phyloP scores from a whole-genome alignment of 1,140 invertebrate species.

The Argopecten irradians region DNA sequence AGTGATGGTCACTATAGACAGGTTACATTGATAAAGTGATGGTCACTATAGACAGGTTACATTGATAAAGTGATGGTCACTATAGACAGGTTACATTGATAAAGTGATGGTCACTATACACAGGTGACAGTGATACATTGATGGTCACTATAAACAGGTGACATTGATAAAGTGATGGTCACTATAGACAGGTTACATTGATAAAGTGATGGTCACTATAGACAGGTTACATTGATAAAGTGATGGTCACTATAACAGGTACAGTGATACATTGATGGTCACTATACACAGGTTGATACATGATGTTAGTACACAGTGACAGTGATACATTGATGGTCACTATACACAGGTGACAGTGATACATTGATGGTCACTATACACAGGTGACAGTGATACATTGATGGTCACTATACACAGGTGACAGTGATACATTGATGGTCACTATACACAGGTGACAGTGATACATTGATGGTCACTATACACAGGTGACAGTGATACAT shows the following conservation, averaged over 20 bases:
- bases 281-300: not conserved
- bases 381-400: too few relatives aligned
- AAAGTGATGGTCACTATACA: not conserved
- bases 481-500: too few relatives aligned
- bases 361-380: too few relatives aligned
- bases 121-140: not conserved
- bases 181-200: not conserved
- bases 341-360: too few relatives aligned
- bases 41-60: not conserved
- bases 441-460: too few relatives aligned
- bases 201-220: not conserved
- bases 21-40: not conserved
- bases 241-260: not conserved
- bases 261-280: not conserved
- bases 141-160: not conserved
- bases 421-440: too few relatives aligned
- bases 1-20: not conserved
- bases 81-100: not conserved
- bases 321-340: too few relatives aligned
- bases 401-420: too few relatives aligned
- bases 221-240: not conserved
- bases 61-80: not conserved
- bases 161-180: too few relatives aligned
- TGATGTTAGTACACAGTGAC: too few relatives aligned
- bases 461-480: too few relatives aligned